phyloP scores from a whole-genome alignment of 2,797 vertebrate species.

The Petrocephalus sullivani region DNA sequence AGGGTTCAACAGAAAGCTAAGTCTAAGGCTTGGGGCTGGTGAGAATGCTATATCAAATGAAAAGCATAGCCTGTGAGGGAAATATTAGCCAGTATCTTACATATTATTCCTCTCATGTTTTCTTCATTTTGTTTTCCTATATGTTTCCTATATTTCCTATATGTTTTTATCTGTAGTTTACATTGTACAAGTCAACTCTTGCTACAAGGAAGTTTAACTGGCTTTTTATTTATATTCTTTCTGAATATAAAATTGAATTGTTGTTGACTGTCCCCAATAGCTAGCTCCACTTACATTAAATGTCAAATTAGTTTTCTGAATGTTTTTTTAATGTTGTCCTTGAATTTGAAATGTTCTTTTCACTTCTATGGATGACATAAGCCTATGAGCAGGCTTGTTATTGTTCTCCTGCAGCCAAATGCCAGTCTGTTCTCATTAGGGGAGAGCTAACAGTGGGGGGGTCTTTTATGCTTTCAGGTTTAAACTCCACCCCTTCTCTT shows the following conservation, averaged over 20 bases:
- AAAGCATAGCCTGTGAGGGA: background rate
- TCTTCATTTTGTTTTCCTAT: background rate
- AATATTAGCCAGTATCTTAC: background rate
- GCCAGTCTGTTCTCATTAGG: conserved; percentile 61
- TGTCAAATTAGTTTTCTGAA: background rate
- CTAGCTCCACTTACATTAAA: background rate
- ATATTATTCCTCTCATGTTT: background rate
- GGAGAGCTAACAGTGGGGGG: conserved; percentile 28
- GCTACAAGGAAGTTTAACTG: background rate
- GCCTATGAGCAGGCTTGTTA: conserved; percentile 50
- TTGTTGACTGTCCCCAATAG: background rate
- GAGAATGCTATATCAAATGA: background rate
- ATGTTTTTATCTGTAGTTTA: background rate
- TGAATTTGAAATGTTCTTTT: background rate
- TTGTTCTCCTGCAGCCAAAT: conserved; percentile 47
- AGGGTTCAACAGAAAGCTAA: background rate
- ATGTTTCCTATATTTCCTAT: too few relatives aligned
- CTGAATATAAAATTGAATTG: background rate
- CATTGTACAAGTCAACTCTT: background rate
- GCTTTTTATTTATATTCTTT: background rate
- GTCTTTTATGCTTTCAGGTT: conserved; percentile 54
- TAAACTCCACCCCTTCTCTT: conserved; percentile 56
- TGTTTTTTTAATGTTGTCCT: background rate
- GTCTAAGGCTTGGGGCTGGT: background rate
- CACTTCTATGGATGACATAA: conserved; percentile 42